Evolutionary conservation across 2,797 vertebrate species (phyloP), one percentile per base, ranked within the genome.

Genomic region (Calcarius lapponicus): DNA sequence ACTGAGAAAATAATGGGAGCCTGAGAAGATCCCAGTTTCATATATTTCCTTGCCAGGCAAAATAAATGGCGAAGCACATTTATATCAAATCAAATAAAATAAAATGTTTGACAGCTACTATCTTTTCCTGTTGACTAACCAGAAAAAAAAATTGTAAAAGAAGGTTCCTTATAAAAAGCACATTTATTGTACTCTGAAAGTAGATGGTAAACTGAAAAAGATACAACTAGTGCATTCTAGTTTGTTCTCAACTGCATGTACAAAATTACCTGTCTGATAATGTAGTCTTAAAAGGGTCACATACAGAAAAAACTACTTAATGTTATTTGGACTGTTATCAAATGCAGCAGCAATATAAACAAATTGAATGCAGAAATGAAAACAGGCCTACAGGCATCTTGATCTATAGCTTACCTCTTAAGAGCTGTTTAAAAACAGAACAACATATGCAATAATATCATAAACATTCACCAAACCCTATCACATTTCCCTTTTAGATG

Each of bases 1-100:
- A 62, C 58, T 60, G 62, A 93, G 58, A 73, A 95, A 96, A 95
- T 93, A 94, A 84, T 45, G 34, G 76, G 36, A 88, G 43, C 47
- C 43, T 56, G 8, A 79, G 79, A 95, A 83, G 76, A 93, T 86
- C 43, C 36, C n/a, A 69, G 73, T 53, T 95, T 86, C 2, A 1
- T 43, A n/a, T 65, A 43, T 83, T 88, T 93, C 26, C 43, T 88
- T 90, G 70, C 25, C 93, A 92, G 80, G 80, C 70, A 88, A 95
- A 95, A 31, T 79, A 83, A 88, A 74, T 34, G 73, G 76, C 72
- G 47, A 95, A 84, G 70, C 75, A 78, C 56, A 92, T 92, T 93
- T 79, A 50, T 50, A 61, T 43, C 2, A 4, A 84, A 66, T 71
- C 2, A 4, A 86, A 66, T 71, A 88, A 4, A 86, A 66, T 71